Percentiles rank a stretch among this genome's conserved stretches.
Conservation (phyloP, 2,888 invertebrate genomes). For the Leptarthrus brevirostris region DNA sequence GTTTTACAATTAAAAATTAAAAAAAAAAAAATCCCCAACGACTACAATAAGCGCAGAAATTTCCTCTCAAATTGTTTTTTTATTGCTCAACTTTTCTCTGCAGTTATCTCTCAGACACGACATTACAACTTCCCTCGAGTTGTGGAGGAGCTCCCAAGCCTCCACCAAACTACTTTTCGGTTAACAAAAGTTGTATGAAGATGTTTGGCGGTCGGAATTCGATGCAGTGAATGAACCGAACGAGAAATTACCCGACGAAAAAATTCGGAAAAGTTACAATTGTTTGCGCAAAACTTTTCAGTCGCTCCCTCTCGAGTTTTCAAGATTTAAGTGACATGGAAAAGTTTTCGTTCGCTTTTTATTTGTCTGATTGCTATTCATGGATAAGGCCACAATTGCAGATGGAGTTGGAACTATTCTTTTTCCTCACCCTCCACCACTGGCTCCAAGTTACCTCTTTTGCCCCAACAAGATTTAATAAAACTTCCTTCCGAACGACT, state of each 20-base stretch:
- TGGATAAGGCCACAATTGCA: conserved; percentile 9
- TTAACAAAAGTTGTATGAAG: conserved; percentile 28
- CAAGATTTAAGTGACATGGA: conserved; percentile 34
- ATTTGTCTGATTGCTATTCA: conserved; percentile 47
- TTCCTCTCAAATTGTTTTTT: conserved; percentile 38
- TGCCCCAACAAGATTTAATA: conserved; percentile 18
- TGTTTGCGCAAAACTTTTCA: conserved; percentile 34
- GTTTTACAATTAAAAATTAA: conserved; percentile 28
- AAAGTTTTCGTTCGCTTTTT: conserved; percentile 43
- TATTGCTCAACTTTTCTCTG: conserved; percentile 24
- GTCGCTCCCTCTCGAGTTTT: conserved; percentile 9
- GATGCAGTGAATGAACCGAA: conserved; percentile 39
- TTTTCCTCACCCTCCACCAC: background rate
- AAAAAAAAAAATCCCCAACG: background rate
- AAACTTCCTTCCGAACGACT: conserved; percentile 33
- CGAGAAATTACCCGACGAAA: conserved; percentile 31
- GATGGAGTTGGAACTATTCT: background rate
- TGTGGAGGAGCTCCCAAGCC: background rate
- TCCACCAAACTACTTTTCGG: background rate
- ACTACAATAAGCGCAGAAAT: conserved; percentile 30
- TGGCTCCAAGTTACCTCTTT: background rate
- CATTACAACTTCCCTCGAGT: background rate
- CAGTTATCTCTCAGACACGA: conserved; percentile 13
- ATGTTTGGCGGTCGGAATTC: conserved; percentile 36
- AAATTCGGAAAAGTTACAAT: conserved; percentile 36